These are phyloP conservation scores for Lagria hirta DNA, from an alignment of 2,888 invertebrate genomes.

Conservation along the genomic window DNA sequence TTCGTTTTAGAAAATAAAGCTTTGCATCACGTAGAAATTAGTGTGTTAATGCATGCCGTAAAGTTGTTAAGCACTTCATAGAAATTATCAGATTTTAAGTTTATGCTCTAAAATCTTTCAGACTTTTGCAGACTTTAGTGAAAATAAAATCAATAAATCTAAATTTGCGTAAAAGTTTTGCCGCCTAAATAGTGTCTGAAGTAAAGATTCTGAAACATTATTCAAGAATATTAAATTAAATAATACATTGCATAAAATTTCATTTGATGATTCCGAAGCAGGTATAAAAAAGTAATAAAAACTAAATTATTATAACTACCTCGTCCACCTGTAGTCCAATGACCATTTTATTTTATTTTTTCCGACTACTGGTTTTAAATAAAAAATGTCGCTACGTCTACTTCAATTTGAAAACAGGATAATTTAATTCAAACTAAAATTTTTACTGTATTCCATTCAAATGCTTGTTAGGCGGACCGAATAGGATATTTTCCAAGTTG, in stretches of 20 bases:
- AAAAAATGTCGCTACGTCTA: slow-evolving; percentile 51
- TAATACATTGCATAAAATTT: slow-evolving; percentile 26
- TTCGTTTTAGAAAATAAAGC: too few species aligned
- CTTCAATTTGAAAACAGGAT: slow-evolving; percentile 54
- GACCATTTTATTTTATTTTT: slow-evolving; percentile 43
- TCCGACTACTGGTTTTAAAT: slow-evolving; percentile 55
- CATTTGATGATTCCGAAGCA: slow-evolving; percentile 44
- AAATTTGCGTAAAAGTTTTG: too few species aligned
- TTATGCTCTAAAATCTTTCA: too few species aligned
- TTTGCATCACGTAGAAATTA: too few species aligned
- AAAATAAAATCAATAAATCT: too few species aligned
- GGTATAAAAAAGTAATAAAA: slow-evolving; percentile 42
- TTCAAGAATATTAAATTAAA: slow-evolving; percentile 19
- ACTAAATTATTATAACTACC: slow-evolving; percentile 41
- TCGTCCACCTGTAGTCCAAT: slow-evolving; percentile 37
- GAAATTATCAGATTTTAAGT: too few species aligned
- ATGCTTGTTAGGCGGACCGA: slow-evolving; percentile 3
- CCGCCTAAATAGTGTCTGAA: too few species aligned
- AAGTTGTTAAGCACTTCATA: too few species aligned
- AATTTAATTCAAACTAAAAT: slow-evolving; percentile 20
- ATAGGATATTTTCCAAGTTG: background rate
- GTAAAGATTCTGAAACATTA: slow-evolving; percentile 13
- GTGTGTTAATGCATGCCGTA: too few species aligned
- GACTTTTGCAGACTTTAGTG: too few species aligned
- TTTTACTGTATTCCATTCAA: slow-evolving; percentile 1